Evolutionary conservation across 2,888 invertebrate genomes (phyloP).

Genomic region (Arge pagana): DNA sequence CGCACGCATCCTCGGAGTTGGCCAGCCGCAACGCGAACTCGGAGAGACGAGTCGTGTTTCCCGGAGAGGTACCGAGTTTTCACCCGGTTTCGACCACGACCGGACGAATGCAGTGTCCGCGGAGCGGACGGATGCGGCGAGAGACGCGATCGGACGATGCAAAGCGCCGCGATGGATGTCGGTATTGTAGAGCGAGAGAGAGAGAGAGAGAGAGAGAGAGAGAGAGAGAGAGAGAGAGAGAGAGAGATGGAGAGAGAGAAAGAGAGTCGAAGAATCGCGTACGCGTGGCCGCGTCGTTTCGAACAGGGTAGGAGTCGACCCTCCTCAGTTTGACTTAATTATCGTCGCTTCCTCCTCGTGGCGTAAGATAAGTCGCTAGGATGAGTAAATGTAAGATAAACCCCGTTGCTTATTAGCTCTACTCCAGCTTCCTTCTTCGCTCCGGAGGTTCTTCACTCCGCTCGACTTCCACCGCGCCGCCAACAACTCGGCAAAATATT

Average conservation of each 20-base stretch:
- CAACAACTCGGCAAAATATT: constrained; percentile 32
- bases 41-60: too few species aligned
- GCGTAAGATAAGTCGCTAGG: constrained; percentile 19
- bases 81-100: too few species aligned
- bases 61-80: too few species aligned
- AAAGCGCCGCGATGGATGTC: too few species aligned
- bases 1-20: too few species aligned
- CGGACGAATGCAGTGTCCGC: too few species aligned
- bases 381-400: constrained; percentile 23
- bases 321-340: constrained; percentile 19
- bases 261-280: background rate
- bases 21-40: too few species aligned
- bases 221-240: background rate
- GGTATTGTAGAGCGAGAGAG: too few species aligned
- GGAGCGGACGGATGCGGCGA: constrained; percentile 35
- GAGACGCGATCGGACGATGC: too few species aligned
- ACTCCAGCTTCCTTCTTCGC: constrained; percentile 14
- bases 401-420: constrained; percentile 19
- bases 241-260: constrained; percentile 6
- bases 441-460: too few species aligned
- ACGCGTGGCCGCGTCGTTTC: background rate
- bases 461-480: too few species aligned
- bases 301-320: constrained; percentile 15
- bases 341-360: constrained; percentile 19
- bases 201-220: background rate